Conservation (phyloP, 2,113 vertebrate species). For the Silurus meridionalis region DNA sequence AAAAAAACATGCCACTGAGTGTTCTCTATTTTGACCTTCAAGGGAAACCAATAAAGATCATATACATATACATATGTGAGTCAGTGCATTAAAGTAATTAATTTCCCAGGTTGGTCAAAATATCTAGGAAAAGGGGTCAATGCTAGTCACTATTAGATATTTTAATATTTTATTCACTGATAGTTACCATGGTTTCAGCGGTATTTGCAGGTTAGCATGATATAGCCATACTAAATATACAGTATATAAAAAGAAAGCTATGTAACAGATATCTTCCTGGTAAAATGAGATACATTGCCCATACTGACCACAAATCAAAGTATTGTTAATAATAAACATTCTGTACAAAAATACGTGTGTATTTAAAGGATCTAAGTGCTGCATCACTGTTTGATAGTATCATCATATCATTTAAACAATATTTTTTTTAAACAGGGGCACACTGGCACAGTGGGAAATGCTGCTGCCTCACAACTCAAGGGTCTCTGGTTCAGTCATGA, state of each 20-base stretch:
- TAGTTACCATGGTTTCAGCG: background rate
- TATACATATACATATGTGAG: background rate
- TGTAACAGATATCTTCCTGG: background rate
- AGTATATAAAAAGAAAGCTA: background rate
- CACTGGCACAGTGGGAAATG: background rate
- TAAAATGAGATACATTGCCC: background rate
- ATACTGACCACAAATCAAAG: slow-evolving; percentile 5
- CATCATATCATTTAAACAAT: background rate
- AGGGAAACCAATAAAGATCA: background rate
- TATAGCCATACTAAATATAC: background rate
- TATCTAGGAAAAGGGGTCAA: background rate
- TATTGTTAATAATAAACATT: background rate
- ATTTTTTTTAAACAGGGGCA: background rate
- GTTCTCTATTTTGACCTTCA: background rate
- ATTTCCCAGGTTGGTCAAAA: background rate
- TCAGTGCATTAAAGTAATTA: background rate
- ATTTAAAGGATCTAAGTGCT: background rate
- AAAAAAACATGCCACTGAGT: background rate
- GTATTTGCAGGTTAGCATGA: background rate
- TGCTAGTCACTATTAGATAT: background rate
- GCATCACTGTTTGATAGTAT: background rate
- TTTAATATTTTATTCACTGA: background rate
- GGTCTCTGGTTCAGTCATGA: background rate
- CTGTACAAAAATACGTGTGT: background rate
- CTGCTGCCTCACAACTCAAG: background rate